phyloP scores from a whole-genome alignment of 2,797 vertebrate genomes.

The Iguana delicatissima region DNA sequence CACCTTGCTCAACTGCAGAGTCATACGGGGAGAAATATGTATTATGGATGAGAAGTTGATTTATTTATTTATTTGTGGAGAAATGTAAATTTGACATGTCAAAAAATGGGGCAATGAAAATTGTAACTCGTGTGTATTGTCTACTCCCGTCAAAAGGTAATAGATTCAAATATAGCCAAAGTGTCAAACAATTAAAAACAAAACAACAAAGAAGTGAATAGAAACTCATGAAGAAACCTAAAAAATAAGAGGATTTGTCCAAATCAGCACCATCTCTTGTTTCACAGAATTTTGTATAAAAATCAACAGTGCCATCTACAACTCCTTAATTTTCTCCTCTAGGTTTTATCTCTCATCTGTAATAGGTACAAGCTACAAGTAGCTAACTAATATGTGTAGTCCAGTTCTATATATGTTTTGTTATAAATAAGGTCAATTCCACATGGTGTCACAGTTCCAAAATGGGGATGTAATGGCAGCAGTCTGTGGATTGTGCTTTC shows the following conservation, averaged over 20 bases:
- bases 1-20: too few relatives aligned
- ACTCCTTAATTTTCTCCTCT: not conserved
- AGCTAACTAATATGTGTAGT: not conserved
- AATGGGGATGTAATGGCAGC: too few relatives aligned
- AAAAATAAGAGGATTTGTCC: not conserved
- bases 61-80: too few relatives aligned
- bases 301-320: not conserved
- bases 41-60: too few relatives aligned
- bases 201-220: not conserved
- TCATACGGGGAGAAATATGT: too few relatives aligned
- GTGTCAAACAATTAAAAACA: not conserved
- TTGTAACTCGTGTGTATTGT: not conserved
- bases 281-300: not conserved
- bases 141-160: not conserved
- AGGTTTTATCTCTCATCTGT: not conserved
- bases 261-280: not conserved
- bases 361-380: not conserved
- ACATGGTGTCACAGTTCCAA: too few relatives aligned
- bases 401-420: not conserved
- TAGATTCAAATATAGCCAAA: not conserved
- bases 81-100: too few relatives aligned
- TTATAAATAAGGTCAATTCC: too few relatives aligned
- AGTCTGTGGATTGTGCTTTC: too few relatives aligned
- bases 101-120: too few relatives aligned
- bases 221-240: not conserved